Conservation (phyloP, 2,797 vertebrate species). For the Buphagus erythrorhynchus region DNA sequence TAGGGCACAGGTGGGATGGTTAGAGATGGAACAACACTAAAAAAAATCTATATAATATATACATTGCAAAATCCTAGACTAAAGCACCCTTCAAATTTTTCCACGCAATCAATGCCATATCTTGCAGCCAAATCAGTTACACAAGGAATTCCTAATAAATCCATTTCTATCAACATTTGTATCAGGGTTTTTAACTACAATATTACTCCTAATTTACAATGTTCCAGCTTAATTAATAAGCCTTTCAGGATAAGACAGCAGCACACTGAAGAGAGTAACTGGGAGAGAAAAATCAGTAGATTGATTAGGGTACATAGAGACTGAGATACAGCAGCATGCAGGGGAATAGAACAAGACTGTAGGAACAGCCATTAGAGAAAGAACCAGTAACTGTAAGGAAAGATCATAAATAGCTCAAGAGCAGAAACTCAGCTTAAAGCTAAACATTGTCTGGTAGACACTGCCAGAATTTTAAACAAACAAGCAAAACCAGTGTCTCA, state of each 20-base stretch:
- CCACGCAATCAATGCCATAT: fast-evolving
- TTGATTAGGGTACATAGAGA: not conserved
- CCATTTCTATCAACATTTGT: not conserved
- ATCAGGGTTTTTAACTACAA: not conserved
- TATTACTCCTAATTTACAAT: not conserved
- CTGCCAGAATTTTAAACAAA: not conserved
- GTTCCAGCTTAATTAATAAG: not conserved
- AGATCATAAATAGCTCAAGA: not conserved
- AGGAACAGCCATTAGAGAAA: not conserved
- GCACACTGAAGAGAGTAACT: not conserved
- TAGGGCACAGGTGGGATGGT: constrained; percentile 20
- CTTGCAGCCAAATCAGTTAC: not conserved
- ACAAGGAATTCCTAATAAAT: not conserved
- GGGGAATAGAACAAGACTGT: not conserved
- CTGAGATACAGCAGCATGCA: not conserved
- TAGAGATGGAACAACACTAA: not conserved
- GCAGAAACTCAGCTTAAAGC: not conserved
- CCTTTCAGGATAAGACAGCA: not conserved
- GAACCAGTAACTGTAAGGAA: not conserved
- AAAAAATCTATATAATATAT: fast-evolving
- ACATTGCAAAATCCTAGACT: not conserved
- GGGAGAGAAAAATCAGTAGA: not conserved
- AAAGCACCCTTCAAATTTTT: not conserved
- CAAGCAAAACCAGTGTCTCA: constrained; percentile 5
- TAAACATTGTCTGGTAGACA: not conserved